A percentile compares a stretch with the other conserved stretches of the same genome.
Conservation (phyloP, 2,888 invertebrate genomes). For the Meghimatium bilineatum region DNA sequence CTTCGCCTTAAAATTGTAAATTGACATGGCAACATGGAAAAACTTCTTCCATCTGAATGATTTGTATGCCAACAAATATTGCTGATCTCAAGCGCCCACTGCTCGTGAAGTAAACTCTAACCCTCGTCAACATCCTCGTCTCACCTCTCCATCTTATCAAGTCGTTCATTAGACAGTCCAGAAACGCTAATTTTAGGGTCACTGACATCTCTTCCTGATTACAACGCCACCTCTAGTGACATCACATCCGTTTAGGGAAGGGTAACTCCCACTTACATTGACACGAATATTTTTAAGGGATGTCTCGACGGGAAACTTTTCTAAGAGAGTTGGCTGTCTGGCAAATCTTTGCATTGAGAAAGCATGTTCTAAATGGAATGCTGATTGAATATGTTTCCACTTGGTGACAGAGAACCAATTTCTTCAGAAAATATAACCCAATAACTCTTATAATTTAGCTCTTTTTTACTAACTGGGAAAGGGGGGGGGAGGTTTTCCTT, state of each 20-base stretch:
- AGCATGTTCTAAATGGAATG: not conserved
- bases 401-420: not conserved
- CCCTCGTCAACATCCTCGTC: slow-evolving; percentile 30
- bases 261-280: slow-evolving; percentile 35
- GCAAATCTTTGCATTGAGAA: slow-evolving; percentile 12
- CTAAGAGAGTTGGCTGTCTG: slow-evolving; percentile 20
- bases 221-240: slow-evolving; percentile 24
- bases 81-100: not conserved
- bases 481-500: too few relatives aligned
- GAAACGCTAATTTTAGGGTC: slow-evolving; percentile 26
- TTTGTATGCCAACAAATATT: slow-evolving; percentile 28
- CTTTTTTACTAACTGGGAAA: too few relatives aligned
- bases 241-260: slow-evolving; percentile 31
- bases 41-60: slow-evolving; percentile 16
- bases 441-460: too few relatives aligned
- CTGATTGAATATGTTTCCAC: slow-evolving; percentile 9
- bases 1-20: not conserved
- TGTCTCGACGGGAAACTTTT: slow-evolving; percentile 24
- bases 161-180: slow-evolving; percentile 27
- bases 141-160: slow-evolving; percentile 17
- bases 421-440: not conserved
- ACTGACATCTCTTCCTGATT: slow-evolving; percentile 29
- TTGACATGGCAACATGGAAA: slow-evolving; percentile 21
- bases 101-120: slow-evolving; percentile 9
- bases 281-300: slow-evolving; percentile 20